Evolutionary conservation across 2,113 vertebrate species (phyloP).

Genomic region (Eleginops maclovinus): DNA sequence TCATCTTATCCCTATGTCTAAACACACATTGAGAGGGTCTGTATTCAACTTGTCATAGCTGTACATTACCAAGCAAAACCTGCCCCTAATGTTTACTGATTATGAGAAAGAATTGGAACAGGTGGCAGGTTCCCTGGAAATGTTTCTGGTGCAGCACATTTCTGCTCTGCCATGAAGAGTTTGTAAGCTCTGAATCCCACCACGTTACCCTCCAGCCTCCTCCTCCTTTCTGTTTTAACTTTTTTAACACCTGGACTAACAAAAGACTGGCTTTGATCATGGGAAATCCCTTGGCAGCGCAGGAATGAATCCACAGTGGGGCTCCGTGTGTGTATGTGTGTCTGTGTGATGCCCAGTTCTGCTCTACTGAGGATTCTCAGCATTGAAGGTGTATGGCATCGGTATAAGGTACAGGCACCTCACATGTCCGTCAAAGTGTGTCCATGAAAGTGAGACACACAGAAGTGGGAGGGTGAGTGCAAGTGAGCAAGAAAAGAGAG

Average conservation of each 20-base stretch:
- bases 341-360: conserved; percentile 37
- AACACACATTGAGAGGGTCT: background rate
- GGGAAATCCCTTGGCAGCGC: conserved; percentile 81
- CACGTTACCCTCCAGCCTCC: conserved; percentile 58
- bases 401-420: conserved; percentile 44
- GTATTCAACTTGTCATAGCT: background rate
- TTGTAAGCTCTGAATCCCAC: conserved; percentile 57
- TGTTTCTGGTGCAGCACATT: conserved; percentile 35
- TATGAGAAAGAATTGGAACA: conserved; percentile 27
- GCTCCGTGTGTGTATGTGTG: conserved; percentile 24
- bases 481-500: conserved; percentile 68
- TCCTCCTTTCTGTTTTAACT: conserved; percentile 79
- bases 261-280: conserved; percentile 85
- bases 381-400: conserved; percentile 43
- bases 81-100: conserved; percentile 18
- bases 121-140: conserved; percentile 37
- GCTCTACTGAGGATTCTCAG: conserved; percentile 58
- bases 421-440: conserved; percentile 53
- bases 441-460: conserved; percentile 52
- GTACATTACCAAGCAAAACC: conserved; percentile 14
- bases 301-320: conserved; percentile 69
- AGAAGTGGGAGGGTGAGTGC: conserved; percentile 42
- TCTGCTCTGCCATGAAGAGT: conserved; percentile 56
- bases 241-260: conserved; percentile 85
- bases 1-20: conserved; percentile 6